phyloP scores from a whole-genome alignment of 2,888 invertebrate species.

The Ceramica pisi region DNA sequence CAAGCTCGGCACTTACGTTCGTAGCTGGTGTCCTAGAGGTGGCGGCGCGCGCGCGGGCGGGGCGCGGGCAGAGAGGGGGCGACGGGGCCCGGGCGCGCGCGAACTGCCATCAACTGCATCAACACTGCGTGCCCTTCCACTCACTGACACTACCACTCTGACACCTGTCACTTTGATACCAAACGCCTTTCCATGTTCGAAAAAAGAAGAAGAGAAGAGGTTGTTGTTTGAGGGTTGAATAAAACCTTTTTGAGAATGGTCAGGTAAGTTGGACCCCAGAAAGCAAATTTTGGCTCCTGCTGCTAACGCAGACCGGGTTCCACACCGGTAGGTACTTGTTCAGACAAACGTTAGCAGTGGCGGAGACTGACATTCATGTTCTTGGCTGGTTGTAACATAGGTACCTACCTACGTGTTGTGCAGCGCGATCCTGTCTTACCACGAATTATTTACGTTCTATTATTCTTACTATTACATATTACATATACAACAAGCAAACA shows the following conservation, averaged over 20 bases:
- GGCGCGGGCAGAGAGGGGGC: conserved; percentile 33
- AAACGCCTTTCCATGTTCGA: conserved; percentile 42
- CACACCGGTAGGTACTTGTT: no score
- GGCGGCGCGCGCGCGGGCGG: neutral
- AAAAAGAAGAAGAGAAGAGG: conserved; percentile 29
- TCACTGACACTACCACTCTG: conserved; percentile 26
- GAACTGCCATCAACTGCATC: conserved; percentile 48
- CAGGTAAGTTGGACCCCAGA: no score
- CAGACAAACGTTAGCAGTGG: no score
- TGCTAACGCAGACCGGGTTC: no score
- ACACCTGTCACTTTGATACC: conserved; percentile 12
- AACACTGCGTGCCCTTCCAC: conserved; percentile 35
- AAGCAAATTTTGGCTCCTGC: no score
- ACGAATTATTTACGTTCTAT: no score
- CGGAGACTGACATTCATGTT: no score
- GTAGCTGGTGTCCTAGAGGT: conserved; percentile 19
- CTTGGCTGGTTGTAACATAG: no score
- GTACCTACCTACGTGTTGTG: no score
- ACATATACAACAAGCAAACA: no score
- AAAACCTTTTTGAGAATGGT: neutral
- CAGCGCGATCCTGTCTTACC: no score
- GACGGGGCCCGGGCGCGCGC: conserved; percentile 45
- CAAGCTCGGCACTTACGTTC: neutral
- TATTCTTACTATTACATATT: no score
- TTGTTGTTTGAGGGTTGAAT: neutral